Base-by-base conservation (phyloP, 2,888 invertebrate genomes). In the Eretmocerus hayati region DNA sequence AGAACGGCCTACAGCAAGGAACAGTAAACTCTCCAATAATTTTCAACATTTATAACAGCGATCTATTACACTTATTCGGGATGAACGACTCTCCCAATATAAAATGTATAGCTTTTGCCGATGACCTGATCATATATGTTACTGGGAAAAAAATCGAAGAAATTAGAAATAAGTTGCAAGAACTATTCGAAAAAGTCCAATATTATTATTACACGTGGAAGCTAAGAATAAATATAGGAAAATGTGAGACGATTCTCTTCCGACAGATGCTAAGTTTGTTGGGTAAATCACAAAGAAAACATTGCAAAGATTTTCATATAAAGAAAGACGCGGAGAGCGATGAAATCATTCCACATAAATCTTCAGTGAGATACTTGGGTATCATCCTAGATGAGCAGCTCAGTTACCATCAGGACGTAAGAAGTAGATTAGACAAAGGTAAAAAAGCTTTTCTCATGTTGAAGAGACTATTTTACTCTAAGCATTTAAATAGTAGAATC, bases 21-120 rank as follows among this genome's bases (percentile, higher is more conserved):
- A 42, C 41, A n/a, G 5, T 21, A 6, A 39, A 15, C n/a, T 26
- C 39, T 2, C 32, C 55, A 1, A 40, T 52, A 2, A 31, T 58
- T 0, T 59, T 59, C 11, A 55, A 53, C 15, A 56, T 59, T 13
- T 54, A 18, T 33, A 53, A 45, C 2, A 42, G 51, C 13, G 56
- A 55, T 8, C 5, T 57, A 1, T 43, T 54, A 4, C 48, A 46
- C 1, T 4, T 47, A 4, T 56, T 42, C 19, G 39, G 18, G 18
- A 4, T 2, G 54, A 3, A 53, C 31, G 39, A 8, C 1, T 16
- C 30, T 9, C 13, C 15, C 1, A 26, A 44, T 5, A 26, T 19
- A 6, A n/a, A 33, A 1, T 21, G 45, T 1, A 46, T 51, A 5
- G 48, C 42, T 2, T 59, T 56, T 18, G 53, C 54, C 0, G 55